These are phyloP conservation scores for Andrena fulva DNA, from an alignment of 2,888 invertebrate species.

Conservation along the genomic window DNA sequence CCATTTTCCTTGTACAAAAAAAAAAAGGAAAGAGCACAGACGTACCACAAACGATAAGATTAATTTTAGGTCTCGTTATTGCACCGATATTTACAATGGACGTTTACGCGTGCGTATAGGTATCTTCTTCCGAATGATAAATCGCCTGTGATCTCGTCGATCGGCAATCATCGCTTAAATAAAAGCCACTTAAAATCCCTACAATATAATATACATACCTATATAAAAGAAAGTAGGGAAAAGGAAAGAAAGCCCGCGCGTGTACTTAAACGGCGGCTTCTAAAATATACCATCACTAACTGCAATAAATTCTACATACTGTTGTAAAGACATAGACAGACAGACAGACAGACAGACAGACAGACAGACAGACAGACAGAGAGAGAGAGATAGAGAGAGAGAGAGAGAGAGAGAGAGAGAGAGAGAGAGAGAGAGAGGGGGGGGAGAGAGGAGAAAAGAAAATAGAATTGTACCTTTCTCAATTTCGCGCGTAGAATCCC, in stretches of 20 bases:
- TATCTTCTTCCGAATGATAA: conserved; percentile 65
- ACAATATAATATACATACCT: conserved; percentile 55
- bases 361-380: conserved; percentile 16
- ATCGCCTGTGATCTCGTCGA: conserved; percentile 68
- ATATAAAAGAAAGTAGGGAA: conserved; percentile 31
- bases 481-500: conserved; percentile 3
- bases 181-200: conserved; percentile 78
- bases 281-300: conserved; percentile 68
- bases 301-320: conserved; percentile 66
- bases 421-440: conserved; percentile 36
- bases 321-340: conserved; percentile 68
- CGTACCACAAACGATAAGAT: conserved; percentile 74
- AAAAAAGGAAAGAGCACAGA: not conserved
- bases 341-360: conserved; percentile 44
- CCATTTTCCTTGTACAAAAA: not conserved
- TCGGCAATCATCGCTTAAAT: conserved; percentile 71
- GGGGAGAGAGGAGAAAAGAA: conserved; percentile 60
- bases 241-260: conserved; percentile 48
- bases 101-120: conserved; percentile 74
- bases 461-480: conserved; percentile 63
- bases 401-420: conserved; percentile 64
- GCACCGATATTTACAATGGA: conserved; percentile 84
- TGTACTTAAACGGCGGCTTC: conserved; percentile 56
- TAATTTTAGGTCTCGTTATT: conserved; percentile 81
- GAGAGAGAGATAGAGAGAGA: conserved; percentile 40